A percentile compares a stretch with the other conserved stretches of the same genome.
These are phyloP conservation scores for Tetramorium parvispinum DNA, from an alignment of 1,140 invertebrate species.

Conservation along the genomic window DNA sequence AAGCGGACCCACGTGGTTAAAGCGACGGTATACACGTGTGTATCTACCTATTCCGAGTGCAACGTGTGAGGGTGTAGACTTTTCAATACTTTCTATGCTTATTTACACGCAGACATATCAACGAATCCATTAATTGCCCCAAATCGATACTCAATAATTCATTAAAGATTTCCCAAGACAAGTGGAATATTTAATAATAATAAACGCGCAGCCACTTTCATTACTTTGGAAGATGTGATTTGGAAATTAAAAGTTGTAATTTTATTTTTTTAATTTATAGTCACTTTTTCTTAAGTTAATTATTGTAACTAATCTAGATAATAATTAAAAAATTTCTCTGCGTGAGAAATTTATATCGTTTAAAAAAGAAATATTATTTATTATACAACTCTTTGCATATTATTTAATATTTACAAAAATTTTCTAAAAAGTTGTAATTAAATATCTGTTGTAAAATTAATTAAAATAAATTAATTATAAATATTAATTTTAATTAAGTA, in stretches of 20 bases:
- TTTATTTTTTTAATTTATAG: not conserved
- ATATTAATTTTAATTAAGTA: not conserved
- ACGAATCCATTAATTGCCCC: not conserved
- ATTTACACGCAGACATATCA: slow-evolving; percentile 24
- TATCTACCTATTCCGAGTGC: slow-evolving; percentile 52
- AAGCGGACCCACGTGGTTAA: slow-evolving; percentile 65
- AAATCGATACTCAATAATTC: slow-evolving; percentile 36
- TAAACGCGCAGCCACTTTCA: not conserved
- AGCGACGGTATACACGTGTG: slow-evolving; percentile 22
- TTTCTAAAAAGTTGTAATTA: not conserved
- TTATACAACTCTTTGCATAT: not conserved
- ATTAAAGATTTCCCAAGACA: not conserved
- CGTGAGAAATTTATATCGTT: not conserved
- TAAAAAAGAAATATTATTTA: slow-evolving; percentile 1
- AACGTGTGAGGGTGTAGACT: slow-evolving; percentile 25
- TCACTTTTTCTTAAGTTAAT: not conserved
- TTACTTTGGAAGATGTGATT: not conserved
- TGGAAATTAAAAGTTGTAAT: not conserved
- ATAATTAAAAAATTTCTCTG: not conserved
- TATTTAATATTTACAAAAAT: not conserved
- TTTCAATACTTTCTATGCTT: slow-evolving; percentile 47
- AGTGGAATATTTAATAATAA: not conserved
- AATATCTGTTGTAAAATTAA: not conserved
- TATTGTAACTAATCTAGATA: not conserved
- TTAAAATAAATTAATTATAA: not conserved